phyloP scores from a whole-genome alignment of 2,113 vertebrate species.

The Syngnathus scovelli region DNA sequence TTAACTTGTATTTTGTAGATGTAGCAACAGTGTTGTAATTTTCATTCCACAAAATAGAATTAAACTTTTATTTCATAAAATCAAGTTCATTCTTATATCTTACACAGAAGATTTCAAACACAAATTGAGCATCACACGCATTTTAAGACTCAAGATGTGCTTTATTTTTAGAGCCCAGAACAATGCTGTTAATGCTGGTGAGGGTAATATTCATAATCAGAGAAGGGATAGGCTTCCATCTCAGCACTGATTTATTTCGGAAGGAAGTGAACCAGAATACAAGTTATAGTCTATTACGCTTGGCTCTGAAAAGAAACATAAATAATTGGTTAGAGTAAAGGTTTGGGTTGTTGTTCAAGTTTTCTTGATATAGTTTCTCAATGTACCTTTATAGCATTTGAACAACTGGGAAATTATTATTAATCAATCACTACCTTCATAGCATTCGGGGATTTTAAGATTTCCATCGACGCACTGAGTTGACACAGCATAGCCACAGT shows the following conservation, averaged over 20 bases:
- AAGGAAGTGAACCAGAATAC: constrained; percentile 21
- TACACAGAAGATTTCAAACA: not conserved
- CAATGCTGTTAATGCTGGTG: not conserved
- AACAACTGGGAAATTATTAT: not conserved
- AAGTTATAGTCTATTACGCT: fast-evolving
- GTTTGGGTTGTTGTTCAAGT: not conserved
- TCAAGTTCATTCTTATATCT: not conserved
- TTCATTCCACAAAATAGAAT: no score
- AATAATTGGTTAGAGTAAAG: constrained; percentile 15
- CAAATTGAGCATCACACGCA: not conserved
- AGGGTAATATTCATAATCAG: not conserved
- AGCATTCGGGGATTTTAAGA: constrained; percentile 54
- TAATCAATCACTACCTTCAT: constrained; percentile 36
- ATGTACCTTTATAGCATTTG: not conserved
- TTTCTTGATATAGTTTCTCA: not conserved
- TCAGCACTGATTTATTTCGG: constrained; percentile 59
- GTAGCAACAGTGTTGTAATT: not conserved
- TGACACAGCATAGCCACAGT: constrained; percentile 46
- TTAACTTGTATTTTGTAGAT: not conserved
- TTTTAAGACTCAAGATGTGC: not conserved
- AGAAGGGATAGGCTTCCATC: not conserved
- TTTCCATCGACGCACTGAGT: constrained; percentile 51
- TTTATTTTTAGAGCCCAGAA: constrained; percentile 9
- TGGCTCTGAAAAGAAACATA: constrained; percentile 46
- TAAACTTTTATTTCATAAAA: not conserved